Base-by-base conservation (phyloP, 2,797 vertebrate genomes). In the Bufotes viridis region DNA sequence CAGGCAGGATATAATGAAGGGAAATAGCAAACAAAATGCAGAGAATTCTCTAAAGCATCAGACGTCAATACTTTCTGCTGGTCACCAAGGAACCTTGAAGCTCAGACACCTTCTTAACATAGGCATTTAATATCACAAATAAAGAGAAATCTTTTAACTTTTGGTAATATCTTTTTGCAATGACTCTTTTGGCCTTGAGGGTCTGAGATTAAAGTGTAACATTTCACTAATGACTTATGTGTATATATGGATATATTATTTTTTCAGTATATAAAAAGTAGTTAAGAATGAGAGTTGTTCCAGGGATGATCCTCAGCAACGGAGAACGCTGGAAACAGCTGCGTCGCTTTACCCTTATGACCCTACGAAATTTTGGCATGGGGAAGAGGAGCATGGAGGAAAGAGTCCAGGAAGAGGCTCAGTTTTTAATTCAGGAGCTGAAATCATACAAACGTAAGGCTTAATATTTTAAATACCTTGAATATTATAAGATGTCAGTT, bases 291-390 rank as follows among this genome's bases (percentile, higher is more conserved):
- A 26, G 12, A 34, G 9, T 65, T 58, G 1, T 60, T 29, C 60
- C 22, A 85, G 87, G 82, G 2, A 42, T 85, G 8, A 42, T 88
- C n/a, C 26, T 84, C 12, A 88, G 87, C 65, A 85, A 79, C 74
- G 87, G 82, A 18, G 87, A 88, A 7, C 87, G 82, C 4, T 88
- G 87, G 87, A 88, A 84, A 29, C 74, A 88, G 42, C 74, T 88
- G 6, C 87, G 87, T 15, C 87, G 87, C 17, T 88, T 88, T 8
- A 78, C 87, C 9, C 51, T 88, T 7, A 79, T 34, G 42, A 88
- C 82, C 15, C 63, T 88, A 42, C 79, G 82, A 7, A 88, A 84
- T 80, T 88, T 88, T 49, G 86, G 86, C 9, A 87, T 87, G 86
- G 86, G 76, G 7, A 84, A 84, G 42, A 76, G 72, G 11, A 84